Conservation (phyloP, 35 echinoderm and acorn worm genomes). For the Amphiura filiformis region DNA sequence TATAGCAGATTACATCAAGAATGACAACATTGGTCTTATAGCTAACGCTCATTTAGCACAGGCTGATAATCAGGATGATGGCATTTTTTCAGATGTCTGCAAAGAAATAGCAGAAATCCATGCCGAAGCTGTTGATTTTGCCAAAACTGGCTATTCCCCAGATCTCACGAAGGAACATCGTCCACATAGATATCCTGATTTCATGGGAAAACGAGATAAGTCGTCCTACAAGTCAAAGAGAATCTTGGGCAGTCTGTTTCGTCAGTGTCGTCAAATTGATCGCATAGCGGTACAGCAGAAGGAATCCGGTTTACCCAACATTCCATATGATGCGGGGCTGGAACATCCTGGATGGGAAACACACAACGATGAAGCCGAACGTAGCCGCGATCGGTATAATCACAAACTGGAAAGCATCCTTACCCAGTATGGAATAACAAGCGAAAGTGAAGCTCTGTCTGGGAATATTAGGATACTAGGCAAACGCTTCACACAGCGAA, state of each 20-base stretch:
- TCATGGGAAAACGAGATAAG: slow-evolving; percentile 24
- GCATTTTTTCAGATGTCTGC: slow-evolving; percentile 3
- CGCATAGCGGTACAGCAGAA: not conserved
- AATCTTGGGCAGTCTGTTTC: not conserved
- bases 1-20: slow-evolving; percentile 29
- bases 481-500: slow-evolving; percentile 3
- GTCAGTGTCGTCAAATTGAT: slow-evolving; percentile 13
- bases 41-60: slow-evolving; percentile 1
- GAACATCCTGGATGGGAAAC: not conserved
- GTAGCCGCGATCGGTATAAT: not conserved
- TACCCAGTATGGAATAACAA: slow-evolving; percentile 20
- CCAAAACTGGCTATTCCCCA: slow-evolving; percentile 20
- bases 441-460: slow-evolving; percentile 5
- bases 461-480: not conserved
- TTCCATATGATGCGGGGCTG: not conserved
- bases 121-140: slow-evolving; percentile 21
- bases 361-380: not conserved
- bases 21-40: slow-evolving; percentile 7
- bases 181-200: slow-evolving; percentile 21
- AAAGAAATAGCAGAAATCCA: not conserved
- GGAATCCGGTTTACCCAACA: not conserved
- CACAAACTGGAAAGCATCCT: not conserved
- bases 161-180: not conserved
- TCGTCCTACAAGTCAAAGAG: not conserved
- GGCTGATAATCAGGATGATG: not conserved